Evolutionary conservation across 2,113 vertebrate species (phyloP).

Genomic region (Cottus gobio): DNA sequence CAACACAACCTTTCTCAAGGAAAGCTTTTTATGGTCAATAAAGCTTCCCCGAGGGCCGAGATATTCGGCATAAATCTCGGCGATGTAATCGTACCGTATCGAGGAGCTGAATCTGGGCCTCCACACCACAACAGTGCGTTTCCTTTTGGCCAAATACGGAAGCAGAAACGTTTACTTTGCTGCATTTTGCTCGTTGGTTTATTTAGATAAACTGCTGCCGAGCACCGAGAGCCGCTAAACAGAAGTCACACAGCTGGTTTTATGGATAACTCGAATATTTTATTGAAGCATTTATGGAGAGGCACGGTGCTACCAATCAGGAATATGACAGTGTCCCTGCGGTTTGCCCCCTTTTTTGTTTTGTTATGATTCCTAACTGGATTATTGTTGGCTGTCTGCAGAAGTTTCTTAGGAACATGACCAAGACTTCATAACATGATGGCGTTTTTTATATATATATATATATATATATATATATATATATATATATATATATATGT

Average conservation of each 20-base stretch:
- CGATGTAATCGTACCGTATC: not conserved
- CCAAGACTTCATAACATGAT: not conserved
- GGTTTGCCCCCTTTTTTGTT: not conserved
- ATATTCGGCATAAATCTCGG: slow-evolving; percentile 24
- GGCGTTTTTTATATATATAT: no score
- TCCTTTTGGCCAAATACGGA: not conserved
- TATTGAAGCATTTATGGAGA: not conserved
- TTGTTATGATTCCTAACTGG: not conserved
- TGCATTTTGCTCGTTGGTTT: slow-evolving; percentile 2
- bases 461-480: no score
- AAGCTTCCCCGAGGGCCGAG: slow-evolving; percentile 11
- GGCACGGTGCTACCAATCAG: not conserved
- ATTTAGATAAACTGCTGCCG: slow-evolving; percentile 18
- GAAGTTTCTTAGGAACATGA: not conserved
- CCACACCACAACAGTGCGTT: slow-evolving; percentile 2
- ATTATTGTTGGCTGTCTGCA: not conserved
- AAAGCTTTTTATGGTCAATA: slow-evolving; percentile 51
- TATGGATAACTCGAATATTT: not conserved
- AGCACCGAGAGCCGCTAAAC: not conserved
- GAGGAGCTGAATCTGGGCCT: not conserved
- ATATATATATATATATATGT: no score
- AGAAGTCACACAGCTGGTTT: slow-evolving; percentile 10
- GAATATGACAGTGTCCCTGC: not conserved
- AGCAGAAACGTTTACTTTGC: slow-evolving; percentile 13
- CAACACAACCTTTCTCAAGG: slow-evolving; percentile 36